Conservation (phyloP, 2,888 invertebrate species). For the Aelia acuminata region DNA sequence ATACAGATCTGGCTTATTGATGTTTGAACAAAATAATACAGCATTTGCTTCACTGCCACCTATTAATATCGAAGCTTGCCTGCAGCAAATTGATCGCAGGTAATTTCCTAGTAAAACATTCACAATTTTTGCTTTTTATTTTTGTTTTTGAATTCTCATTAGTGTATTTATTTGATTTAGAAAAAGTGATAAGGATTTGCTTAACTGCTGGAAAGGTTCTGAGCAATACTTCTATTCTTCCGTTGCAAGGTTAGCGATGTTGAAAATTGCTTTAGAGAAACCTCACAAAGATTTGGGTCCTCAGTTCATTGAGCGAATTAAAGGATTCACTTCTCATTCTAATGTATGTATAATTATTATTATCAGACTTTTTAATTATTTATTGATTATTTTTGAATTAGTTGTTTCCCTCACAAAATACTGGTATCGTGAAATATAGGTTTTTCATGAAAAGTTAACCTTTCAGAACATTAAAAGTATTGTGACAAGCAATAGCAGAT, state of each 20-base stretch:
- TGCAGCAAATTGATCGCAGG: slow-evolving; percentile 69
- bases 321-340: slow-evolving; percentile 87
- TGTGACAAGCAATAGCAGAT: too few species aligned
- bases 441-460: too few species aligned
- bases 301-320: slow-evolving; percentile 86
- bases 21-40: slow-evolving; percentile 63
- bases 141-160: slow-evolving; percentile 14
- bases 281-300: slow-evolving; percentile 85
- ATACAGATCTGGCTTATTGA: slow-evolving; percentile 80
- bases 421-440: too few species aligned
- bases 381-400: neutral
- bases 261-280: slow-evolving; percentile 76
- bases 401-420: neutral
- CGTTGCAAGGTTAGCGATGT: slow-evolving; percentile 77
- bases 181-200: slow-evolving; percentile 71
- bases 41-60: slow-evolving; percentile 73
- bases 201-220: slow-evolving; percentile 78
- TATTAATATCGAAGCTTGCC: slow-evolving; percentile 76
- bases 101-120: neutral
- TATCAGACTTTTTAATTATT: neutral
- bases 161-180: slow-evolving; percentile 61
- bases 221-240: slow-evolving; percentile 83
- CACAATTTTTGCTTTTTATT: slow-evolving; percentile 67
- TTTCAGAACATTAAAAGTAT: too few species aligned
- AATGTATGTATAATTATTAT: slow-evolving; percentile 71